A percentile compares a stretch with the other conserved stretches of the same genome.
Evolutionary conservation across 2,113 vertebrate species (phyloP).

Genomic region (Chamaetylas fuelleborni): DNA sequence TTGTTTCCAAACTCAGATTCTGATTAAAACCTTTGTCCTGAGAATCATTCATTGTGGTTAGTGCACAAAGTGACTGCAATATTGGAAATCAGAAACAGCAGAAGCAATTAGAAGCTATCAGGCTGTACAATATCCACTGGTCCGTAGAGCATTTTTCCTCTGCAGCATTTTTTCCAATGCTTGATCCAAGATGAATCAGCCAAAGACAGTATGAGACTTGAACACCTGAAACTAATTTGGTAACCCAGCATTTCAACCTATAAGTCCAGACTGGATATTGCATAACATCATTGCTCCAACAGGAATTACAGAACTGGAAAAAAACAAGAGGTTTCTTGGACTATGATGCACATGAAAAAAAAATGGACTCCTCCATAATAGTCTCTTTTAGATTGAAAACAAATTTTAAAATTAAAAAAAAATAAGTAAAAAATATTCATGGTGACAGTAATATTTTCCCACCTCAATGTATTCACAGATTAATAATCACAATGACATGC

Average conservation of each 20-base stretch:
- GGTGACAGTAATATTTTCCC: not conserved
- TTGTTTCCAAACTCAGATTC: not conserved
- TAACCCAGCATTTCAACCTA: not conserved
- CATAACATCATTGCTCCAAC: not conserved
- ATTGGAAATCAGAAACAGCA: not conserved
- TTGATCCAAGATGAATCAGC: not conserved
- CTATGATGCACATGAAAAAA: not conserved
- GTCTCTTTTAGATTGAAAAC: not conserved
- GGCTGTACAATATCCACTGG: not conserved
- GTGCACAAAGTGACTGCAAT: not conserved
- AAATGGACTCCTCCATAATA: not conserved
- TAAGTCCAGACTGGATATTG: not conserved
- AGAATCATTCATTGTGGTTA: not conserved
- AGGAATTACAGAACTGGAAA: not conserved
- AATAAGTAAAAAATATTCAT: not conserved
- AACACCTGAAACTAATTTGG: not conserved
- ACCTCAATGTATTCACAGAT: not conserved
- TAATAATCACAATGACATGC: not conserved
- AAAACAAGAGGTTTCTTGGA: not conserved
- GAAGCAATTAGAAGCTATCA: not conserved
- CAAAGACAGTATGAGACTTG: fast-evolving
- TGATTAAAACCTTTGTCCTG: not conserved
- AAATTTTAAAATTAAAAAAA: not conserved
- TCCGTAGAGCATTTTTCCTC: not conserved
- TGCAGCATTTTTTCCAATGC: not conserved